Percentiles rank a stretch among this genome's conserved stretches.
phyloP scores from a whole-genome alignment of 35 echinoderm and acorn worm species.

The Hemicentrotus pulcherrimus region DNA sequence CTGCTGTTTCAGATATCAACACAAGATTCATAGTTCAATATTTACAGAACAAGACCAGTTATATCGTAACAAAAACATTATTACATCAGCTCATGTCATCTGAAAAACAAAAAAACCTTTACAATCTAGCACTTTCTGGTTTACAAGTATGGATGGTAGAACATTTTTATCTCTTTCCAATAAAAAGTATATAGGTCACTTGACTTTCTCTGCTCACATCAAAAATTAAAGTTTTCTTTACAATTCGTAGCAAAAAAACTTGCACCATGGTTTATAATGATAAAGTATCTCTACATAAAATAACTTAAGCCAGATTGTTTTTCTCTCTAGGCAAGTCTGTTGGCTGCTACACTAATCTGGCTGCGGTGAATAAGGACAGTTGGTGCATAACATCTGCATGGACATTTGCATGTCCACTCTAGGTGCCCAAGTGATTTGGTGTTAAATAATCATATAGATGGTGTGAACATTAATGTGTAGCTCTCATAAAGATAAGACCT shows the following conservation, averaged over 20 bases:
- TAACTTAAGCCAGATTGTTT: slow-evolving; percentile 39
- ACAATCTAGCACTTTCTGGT: slow-evolving; percentile 51
- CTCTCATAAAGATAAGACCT: not conserved
- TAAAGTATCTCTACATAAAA: slow-evolving; percentile 25
- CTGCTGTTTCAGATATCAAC: slow-evolving; percentile 39
- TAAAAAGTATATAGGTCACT: slow-evolving; percentile 52
- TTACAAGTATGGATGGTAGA: slow-evolving; percentile 43
- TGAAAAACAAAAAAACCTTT: slow-evolving; percentile 1
- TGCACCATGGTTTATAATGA: slow-evolving; percentile 41
- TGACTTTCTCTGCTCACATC: slow-evolving; percentile 39
- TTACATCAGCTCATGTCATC: slow-evolving; percentile 34
- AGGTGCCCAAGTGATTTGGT: not conserved
- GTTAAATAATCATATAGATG: slow-evolving; percentile 2
- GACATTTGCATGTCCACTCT: not conserved
- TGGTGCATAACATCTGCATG: slow-evolving; percentile 1
- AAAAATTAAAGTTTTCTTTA: slow-evolving; percentile 44
- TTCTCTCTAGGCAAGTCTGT: slow-evolving; percentile 40
- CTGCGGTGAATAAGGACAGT: not conserved
- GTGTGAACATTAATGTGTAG: not conserved
- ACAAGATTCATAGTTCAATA: slow-evolving; percentile 47
- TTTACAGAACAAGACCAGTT: slow-evolving; percentile 49
- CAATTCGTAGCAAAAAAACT: slow-evolving; percentile 33
- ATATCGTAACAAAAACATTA: slow-evolving; percentile 28
- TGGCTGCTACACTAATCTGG: slow-evolving; percentile 45
- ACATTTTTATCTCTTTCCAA: not conserved